Conservation (phyloP, 1,140 invertebrate genomes). For the Drosophila lacertosa region DNA sequence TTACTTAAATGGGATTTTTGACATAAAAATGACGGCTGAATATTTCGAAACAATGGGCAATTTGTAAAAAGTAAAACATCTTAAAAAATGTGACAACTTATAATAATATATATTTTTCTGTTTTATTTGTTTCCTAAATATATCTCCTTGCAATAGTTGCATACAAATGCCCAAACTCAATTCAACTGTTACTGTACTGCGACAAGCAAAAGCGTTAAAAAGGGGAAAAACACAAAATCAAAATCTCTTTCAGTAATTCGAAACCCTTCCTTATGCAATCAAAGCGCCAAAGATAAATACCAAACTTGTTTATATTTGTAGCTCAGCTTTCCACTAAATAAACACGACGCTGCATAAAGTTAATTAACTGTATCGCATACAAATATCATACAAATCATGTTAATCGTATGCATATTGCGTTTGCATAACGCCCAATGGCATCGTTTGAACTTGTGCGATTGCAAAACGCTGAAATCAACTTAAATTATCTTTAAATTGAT, state of each 20-base stretch:
- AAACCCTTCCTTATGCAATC: neutral
- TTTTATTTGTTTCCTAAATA: no score
- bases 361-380: conserved; percentile 24
- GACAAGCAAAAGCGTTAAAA: neutral
- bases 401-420: conserved; percentile 8
- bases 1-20: no score
- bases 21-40: no score
- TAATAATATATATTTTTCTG: no score
- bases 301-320: conserved; percentile 10
- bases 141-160: no score
- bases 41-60: no score
- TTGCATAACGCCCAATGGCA: conserved; percentile 26
- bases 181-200: no score
- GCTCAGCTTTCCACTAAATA: conserved; percentile 9
- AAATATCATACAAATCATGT: conserved; percentile 21
- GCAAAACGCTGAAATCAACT: no score
- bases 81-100: no score
- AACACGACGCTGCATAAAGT: conserved; percentile 23
- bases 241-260: neutral
- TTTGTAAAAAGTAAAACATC: no score
- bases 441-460: conserved; percentile 3
- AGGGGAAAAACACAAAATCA: neutral
- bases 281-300: neutral
- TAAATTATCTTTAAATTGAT: conserved; percentile 10
- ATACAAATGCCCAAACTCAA: no score